A percentile compares a stretch with the other conserved stretches of the same genome.
Conservation (phyloP, 2,113 vertebrate species). For the Pipa parva region DNA sequence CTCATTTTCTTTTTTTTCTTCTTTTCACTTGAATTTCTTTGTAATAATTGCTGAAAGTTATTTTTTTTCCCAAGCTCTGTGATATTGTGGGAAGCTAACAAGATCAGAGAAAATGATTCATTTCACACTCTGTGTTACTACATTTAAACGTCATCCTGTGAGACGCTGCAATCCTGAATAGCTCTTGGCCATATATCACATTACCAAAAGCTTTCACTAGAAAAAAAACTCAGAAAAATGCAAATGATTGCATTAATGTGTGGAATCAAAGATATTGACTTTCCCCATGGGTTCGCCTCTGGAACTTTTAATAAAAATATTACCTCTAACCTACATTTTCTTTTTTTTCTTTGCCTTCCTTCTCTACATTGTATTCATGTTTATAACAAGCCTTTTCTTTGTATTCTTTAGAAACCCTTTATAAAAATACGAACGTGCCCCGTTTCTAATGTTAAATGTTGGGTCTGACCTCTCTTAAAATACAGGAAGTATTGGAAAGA, state of each 20-base stretch:
- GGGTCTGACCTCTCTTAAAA: no score
- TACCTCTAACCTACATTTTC: constrained; percentile 4
- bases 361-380: constrained; percentile 14
- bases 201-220: constrained; percentile 56
- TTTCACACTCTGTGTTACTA: constrained; percentile 61
- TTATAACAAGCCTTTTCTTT: neutral
- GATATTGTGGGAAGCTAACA: constrained; percentile 63
- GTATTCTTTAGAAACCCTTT: neutral
- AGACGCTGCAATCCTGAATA: constrained; percentile 65
- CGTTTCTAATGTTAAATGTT: no score
- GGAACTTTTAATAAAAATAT: constrained; percentile 31
- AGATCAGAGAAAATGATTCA: constrained; percentile 71
- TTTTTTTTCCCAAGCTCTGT: constrained; percentile 48
- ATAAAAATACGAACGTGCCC: neutral
- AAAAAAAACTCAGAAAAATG: constrained; percentile 57
- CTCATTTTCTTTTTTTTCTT: constrained; percentile 37
- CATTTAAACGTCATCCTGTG: constrained; percentile 62
- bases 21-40: constrained; percentile 50
- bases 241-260: constrained; percentile 71
- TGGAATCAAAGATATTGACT: constrained; percentile 73
- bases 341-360: constrained; percentile 2
- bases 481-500: no score
- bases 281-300: constrained; percentile 62
- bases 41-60: constrained; percentile 43
- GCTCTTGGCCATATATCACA: constrained; percentile 71